Conservation (phyloP, 2,888 invertebrate genomes). For the Agrochola macilenta region DNA sequence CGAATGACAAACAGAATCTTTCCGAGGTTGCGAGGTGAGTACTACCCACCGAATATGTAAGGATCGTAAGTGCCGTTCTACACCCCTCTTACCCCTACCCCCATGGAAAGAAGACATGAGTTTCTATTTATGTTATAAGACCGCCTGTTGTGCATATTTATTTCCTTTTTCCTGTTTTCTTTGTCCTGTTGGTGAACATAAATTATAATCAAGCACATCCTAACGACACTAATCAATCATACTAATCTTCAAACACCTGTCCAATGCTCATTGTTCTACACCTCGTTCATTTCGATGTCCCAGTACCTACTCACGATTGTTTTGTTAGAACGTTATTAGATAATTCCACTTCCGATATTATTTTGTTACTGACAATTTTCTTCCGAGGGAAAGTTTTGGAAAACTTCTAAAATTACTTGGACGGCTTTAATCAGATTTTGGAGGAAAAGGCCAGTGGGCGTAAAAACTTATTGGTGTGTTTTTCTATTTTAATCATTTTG, state of each 20-base stretch:
- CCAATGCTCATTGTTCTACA: constrained; percentile 5
- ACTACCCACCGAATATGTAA: too few species aligned
- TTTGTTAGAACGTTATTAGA: constrained; percentile 15
- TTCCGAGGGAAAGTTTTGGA: constrained; percentile 6
- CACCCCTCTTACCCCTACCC: too few species aligned
- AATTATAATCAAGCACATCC: constrained; percentile 17
- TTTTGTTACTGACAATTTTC: constrained; percentile 31
- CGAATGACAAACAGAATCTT: too few species aligned
- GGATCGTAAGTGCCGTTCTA: too few species aligned
- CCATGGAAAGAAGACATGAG: too few species aligned
- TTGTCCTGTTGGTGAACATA: background rate
- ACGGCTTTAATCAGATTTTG: constrained; percentile 25
- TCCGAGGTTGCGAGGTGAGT: too few species aligned
- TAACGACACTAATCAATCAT: constrained; percentile 32
- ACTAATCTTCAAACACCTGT: constrained; percentile 17
- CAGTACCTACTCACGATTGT: constrained; percentile 30
- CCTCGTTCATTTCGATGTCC: constrained; percentile 11
- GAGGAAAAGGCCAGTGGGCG: background rate
- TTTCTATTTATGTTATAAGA: too few species aligned
- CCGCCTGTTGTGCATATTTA: background rate
- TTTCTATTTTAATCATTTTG: background rate
- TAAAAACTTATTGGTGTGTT: background rate
- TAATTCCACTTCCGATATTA: constrained; percentile 13
- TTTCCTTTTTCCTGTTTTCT: background rate
- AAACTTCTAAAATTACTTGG: constrained; percentile 33